Evolutionary conservation across 2,113 vertebrate genomes (phyloP).

Genomic region (Cromileptes altivelis): DNA sequence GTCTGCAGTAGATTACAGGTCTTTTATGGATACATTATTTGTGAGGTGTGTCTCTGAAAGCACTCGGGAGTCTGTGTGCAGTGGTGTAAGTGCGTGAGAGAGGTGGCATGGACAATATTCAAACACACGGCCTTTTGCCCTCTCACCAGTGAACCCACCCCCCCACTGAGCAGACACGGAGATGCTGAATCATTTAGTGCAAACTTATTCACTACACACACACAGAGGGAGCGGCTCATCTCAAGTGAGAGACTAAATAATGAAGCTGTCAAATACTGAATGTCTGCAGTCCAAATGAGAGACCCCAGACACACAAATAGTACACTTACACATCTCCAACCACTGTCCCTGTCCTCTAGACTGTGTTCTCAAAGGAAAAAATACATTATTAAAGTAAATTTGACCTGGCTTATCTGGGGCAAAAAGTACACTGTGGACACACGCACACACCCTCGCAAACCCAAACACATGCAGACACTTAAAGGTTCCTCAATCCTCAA

Average conservation of each 20-base stretch:
- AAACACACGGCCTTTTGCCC: conserved; percentile 40
- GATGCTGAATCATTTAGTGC: conserved; percentile 71
- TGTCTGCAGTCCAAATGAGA: conserved; percentile 19
- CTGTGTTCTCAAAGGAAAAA: background rate
- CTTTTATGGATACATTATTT: conserved; percentile 39
- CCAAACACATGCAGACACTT: conserved; percentile 7
- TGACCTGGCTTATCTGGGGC: conserved; percentile 14
- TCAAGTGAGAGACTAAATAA: conserved; percentile 35
- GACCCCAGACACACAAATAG: conserved; percentile 20
- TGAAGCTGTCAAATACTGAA: conserved; percentile 45
- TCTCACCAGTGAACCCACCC: conserved; percentile 2
- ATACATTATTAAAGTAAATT: conserved; percentile 1
- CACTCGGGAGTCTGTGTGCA: conserved; percentile 21
- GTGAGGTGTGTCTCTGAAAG: conserved; percentile 39
- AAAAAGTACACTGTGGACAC: conserved; percentile 12
- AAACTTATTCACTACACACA: conserved; percentile 25
- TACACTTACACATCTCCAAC: background rate
- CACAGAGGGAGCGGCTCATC: background rate
- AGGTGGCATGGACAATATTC: conserved; percentile 10
- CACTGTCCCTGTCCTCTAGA: background rate
- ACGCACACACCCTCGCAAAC: conserved; percentile 8
- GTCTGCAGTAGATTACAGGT: conserved; percentile 6
- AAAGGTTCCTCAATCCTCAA: background rate
- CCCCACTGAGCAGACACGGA: conserved; percentile 30
- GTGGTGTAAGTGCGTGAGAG: conserved; percentile 13